These are phyloP conservation scores for Sorex fumeus DNA, from an alignment of 2,113 vertebrate species.

Conservation along the genomic window DNA sequence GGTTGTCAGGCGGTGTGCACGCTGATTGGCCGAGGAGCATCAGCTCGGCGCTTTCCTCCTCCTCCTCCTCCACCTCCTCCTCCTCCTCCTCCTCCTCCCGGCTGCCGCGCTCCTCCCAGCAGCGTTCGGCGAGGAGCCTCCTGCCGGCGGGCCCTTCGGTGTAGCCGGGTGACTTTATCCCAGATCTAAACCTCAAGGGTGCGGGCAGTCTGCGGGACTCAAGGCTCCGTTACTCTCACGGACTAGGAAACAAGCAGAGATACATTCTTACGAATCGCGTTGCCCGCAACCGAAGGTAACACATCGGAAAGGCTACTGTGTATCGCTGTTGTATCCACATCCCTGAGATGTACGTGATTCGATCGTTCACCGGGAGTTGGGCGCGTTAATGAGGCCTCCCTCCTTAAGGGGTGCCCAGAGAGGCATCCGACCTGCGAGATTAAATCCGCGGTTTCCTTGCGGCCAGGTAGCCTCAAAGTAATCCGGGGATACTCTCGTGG, in stretches of 20 bases:
- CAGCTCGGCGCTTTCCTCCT: not conserved
- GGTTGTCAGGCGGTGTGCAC: constrained; percentile 58
- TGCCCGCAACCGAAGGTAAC: constrained; percentile 30
- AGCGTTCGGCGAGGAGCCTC: rapidly evolving
- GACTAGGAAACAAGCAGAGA: constrained; percentile 18
- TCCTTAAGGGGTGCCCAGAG: too few relatives aligned
- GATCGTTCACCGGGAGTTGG: not conserved
- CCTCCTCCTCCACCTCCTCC: not conserved
- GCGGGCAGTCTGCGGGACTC: not conserved
- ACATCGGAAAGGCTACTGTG: constrained; percentile 1
- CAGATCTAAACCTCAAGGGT: not conserved
- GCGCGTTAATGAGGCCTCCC: not conserved
- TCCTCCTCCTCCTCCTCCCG: constrained; percentile 28
- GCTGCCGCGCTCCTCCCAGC: not conserved
- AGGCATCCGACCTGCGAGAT: not conserved
- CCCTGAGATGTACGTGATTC: constrained; percentile 2
- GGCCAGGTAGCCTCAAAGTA: not conserved
- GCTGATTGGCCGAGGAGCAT: constrained; percentile 77
- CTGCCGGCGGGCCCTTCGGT: constrained; percentile 46
- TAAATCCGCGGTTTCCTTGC: not conserved
- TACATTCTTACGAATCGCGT: not conserved
- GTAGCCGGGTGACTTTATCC: constrained; percentile 50
- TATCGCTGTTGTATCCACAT: not conserved
- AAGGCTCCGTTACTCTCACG: not conserved
- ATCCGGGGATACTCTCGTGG: not conserved